phyloP scores from a whole-genome alignment of 2,797 vertebrate genomes.

The Microctenopoma lineatum region DNA sequence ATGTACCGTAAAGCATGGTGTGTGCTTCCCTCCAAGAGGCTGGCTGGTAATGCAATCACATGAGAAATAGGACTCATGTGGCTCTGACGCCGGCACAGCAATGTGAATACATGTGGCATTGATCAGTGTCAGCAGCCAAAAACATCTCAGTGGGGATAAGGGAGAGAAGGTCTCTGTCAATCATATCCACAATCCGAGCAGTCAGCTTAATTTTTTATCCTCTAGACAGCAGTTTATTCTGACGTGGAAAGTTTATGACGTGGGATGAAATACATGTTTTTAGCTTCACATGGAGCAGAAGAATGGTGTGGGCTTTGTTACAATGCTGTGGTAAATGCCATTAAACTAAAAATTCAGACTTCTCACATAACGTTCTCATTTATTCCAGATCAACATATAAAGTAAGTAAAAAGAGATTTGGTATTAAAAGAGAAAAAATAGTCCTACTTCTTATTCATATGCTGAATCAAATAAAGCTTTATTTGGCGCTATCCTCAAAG shows the following conservation, averaged over 20 bases:
- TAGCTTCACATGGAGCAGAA: slow-evolving; percentile 11
- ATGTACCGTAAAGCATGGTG: slow-evolving; percentile 21
- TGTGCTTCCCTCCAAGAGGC: slow-evolving; percentile 26
- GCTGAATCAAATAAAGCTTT: slow-evolving; percentile 6
- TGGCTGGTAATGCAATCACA: slow-evolving; percentile 72
- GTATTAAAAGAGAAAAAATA: not conserved
- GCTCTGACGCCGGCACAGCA: slow-evolving; percentile 48
- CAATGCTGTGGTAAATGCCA: slow-evolving; percentile 12
- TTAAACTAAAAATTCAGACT: slow-evolving; percentile 7
- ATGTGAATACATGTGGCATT: slow-evolving; percentile 77
- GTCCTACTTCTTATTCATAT: not conserved
- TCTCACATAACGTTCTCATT: slow-evolving; percentile 12
- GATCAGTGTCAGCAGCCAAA: slow-evolving; percentile 70
- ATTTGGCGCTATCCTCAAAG: slow-evolving; percentile 7
- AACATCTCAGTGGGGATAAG: slow-evolving; percentile 48
- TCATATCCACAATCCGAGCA: slow-evolving; percentile 58
- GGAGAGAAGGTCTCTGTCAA: slow-evolving; percentile 65
- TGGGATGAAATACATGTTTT: slow-evolving; percentile 34
- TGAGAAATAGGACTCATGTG: slow-evolving; percentile 74
- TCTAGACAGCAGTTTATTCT: slow-evolving; percentile 49
- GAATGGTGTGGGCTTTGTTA: slow-evolving; percentile 9
- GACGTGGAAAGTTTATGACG: slow-evolving; percentile 31
- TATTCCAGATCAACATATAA: slow-evolving; percentile 1
- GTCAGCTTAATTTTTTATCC: slow-evolving; percentile 41
- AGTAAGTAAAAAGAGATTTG: not conserved